Base-by-base conservation (phyloP, 2,797 vertebrate genomes). In the Artibeus jamaicensis region DNA sequence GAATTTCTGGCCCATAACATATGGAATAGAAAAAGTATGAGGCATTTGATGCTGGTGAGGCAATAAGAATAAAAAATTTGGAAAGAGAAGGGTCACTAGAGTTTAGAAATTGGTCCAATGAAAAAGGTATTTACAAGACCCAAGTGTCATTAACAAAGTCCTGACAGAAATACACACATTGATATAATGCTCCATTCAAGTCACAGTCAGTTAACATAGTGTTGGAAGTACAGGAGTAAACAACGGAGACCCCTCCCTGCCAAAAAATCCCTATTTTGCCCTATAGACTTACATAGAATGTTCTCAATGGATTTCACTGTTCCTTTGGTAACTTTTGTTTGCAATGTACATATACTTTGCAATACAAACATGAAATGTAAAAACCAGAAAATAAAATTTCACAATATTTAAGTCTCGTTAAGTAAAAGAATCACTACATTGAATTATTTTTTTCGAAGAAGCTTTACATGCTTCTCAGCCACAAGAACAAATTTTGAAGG, bases 21-120 rank as follows among this genome's bases (percentile, higher is more conserved):
- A 85, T 92, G 12, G 42, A 86, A 26, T 32, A 48, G 26, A 87
- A 22, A 83, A 89, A 90, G 67, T 32, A 3, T 77, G 34, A 67
- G 22, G 34, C 39, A 91, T 77, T 91, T 70, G 91, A 91, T 71
- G 46, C 18, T 79, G 34, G 71, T 87, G 53, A 34, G 44, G 46
- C 19, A 93, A 8, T 83, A 87, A 77, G 48, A 89, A 77, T 42
- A 34, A 86, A 92, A 59, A 26, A 78, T 62, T 37, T 53, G 10
- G 12, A 88, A 85, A 92, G 53, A 59, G 15, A 82, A 89, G 46
- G 73, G 10, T 88, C n/a, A 55, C 29, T 83, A 37, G 32, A 82
- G 24, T 81, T 70, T 84, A 93, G 93, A 92, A 90, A 83, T 7
- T 10, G 11, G 42, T 91, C 79, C 93, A 86, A 81, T 50, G 68